Evolutionary conservation across 2,113 vertebrate species (phyloP).

Genomic region (Terrapene triunguis): DNA sequence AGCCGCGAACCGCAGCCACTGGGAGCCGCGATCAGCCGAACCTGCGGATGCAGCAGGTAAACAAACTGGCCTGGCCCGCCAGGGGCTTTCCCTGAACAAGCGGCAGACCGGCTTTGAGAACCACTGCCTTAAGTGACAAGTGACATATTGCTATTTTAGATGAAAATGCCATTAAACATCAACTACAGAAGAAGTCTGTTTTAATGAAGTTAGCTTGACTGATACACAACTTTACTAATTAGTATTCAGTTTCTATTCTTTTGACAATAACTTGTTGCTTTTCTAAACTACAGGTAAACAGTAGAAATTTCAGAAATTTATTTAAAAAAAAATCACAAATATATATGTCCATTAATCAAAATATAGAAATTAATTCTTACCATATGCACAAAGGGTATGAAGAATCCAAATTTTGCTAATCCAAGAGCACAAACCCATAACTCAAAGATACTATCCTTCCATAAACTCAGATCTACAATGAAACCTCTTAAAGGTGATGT

Average conservation of each 20-base stretch:
- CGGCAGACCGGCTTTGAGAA: too few species aligned
- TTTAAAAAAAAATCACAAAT: neutral
- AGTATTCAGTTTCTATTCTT: neutral
- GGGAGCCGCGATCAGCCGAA: too few species aligned
- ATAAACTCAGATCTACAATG: conserved; percentile 28
- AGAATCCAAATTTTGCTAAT: conserved; percentile 29
- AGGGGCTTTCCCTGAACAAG: too few species aligned
- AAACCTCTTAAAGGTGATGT: conserved; percentile 30
- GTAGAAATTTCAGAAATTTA: neutral
- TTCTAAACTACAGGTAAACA: neutral
- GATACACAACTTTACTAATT: neutral
- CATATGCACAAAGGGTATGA: conserved; percentile 38
- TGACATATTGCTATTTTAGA: neutral
- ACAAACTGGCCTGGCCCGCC: too few species aligned
- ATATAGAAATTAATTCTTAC: neutral
- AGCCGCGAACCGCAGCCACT: too few species aligned
- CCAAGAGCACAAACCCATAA: conserved; percentile 11
- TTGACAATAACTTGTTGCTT: neutral
- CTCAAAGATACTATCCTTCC: conserved; percentile 27
- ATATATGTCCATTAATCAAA: neutral
- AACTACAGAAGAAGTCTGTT: neutral
- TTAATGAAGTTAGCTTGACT: neutral
- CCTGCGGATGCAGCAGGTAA: too few species aligned
- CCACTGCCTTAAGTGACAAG: neutral
- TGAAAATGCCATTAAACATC: neutral